Conservation (phyloP, 2,797 vertebrate species). For the Lithobates pipiens region DNA sequence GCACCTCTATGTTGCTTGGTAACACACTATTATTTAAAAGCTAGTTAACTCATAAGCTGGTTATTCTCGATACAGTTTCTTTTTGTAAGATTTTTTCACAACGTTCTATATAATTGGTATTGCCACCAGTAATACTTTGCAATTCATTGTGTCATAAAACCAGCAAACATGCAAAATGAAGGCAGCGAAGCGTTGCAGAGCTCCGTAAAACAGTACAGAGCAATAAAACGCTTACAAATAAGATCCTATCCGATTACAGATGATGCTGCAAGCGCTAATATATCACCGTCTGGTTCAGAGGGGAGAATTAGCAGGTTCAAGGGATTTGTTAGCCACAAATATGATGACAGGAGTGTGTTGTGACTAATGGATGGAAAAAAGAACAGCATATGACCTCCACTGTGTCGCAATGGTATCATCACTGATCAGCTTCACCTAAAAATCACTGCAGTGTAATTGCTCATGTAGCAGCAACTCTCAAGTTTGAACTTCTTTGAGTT, state of each 20-base stretch:
- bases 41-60: too few relatives aligned
- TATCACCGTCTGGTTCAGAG: conserved; percentile 7
- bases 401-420: neutral
- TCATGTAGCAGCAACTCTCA: neutral
- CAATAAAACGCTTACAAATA: conserved; percentile 9
- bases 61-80: too few relatives aligned
- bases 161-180: neutral
- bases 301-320: conserved; percentile 22
- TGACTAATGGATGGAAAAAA: conserved; percentile 36
- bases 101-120: neutral
- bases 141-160: neutral
- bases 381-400: conserved; percentile 7
- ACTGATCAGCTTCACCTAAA: conserved; percentile 13
- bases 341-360: neutral
- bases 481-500: neutral
- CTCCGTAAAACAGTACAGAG: neutral
- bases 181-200: neutral
- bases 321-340: conserved; percentile 44
- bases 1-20: too few relatives aligned
- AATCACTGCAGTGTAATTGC: neutral
- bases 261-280: neutral
- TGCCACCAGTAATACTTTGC: conserved; percentile 1
- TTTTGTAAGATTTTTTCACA: neutral
- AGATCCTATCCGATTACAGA: conserved; percentile 14
- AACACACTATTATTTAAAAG: too few relatives aligned